These are phyloP conservation scores for Opisthocomus hoazin DNA, from an alignment of 2,113 vertebrate genomes.

Conservation along the genomic window DNA sequence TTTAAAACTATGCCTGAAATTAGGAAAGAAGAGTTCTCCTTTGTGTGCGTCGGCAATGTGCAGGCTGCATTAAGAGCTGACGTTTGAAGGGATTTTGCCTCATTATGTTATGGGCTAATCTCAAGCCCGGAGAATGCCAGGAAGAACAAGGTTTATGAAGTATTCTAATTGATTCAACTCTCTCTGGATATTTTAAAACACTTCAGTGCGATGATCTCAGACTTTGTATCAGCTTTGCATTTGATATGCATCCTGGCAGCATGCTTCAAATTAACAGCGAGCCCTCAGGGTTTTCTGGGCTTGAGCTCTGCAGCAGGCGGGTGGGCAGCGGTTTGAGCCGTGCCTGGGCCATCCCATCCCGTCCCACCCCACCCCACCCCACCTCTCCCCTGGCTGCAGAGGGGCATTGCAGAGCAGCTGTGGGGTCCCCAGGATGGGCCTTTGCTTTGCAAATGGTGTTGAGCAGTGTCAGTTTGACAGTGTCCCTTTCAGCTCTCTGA, in stretches of 20 bases:
- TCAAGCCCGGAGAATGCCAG: not conserved
- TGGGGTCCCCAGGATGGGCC: not conserved
- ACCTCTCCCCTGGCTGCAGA: not conserved
- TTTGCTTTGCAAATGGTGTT: not conserved
- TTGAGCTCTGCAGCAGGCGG: not conserved
- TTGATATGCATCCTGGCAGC: not conserved
- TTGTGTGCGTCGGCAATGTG: accelerated
- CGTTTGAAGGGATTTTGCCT: not conserved
- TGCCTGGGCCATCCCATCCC: not conserved
- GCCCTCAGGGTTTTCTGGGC: not conserved
- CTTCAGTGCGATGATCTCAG: not conserved
- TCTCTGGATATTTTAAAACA: not conserved
- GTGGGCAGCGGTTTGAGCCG: not conserved
- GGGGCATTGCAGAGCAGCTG: not conserved
- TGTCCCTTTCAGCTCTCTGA: not conserved
- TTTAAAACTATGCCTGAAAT: not conserved
- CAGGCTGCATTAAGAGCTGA: not conserved
- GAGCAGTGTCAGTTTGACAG: not conserved
- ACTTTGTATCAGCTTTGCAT: not conserved
- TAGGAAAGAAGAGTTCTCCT: not conserved
- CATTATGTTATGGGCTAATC: not conserved
- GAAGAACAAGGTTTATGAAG: not conserved
- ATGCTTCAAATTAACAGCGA: not conserved
- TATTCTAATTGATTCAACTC: not conserved
- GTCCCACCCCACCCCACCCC: not conserved